Conservation (phyloP, 2,888 invertebrate genomes). For the Drosophila planitibia region DNA sequence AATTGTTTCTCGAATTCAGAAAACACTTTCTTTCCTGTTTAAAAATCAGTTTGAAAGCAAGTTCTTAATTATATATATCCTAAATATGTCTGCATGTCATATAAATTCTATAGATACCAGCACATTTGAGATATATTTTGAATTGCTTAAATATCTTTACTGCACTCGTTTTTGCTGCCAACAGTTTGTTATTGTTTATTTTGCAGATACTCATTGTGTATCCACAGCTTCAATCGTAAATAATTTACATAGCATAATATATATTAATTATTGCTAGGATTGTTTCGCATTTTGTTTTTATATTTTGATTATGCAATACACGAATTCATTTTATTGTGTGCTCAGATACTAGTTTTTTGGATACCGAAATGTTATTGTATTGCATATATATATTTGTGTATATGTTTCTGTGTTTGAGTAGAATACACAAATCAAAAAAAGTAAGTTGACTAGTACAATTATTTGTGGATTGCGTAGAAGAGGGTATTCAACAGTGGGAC, state of each 20-base stretch:
- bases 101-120: neutral
- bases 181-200: neutral
- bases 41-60: neutral
- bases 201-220: neutral
- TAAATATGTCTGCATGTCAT: neutral
- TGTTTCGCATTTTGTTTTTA: neutral
- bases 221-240: neutral
- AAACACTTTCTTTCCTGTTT: neutral
- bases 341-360: neutral
- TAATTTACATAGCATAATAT: neutral
- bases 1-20: neutral
- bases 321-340: neutral
- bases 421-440: neutral
- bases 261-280: neutral
- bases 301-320: neutral
- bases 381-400: neutral
- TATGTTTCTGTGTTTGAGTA: neutral
- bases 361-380: neutral
- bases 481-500: slow-evolving; percentile 14
- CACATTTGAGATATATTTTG: neutral
- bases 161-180: neutral
- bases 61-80: neutral
- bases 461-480: neutral
- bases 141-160: neutral
- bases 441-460: neutral